Percentiles rank a stretch among this genome's conserved stretches.
Conservation (phyloP, 2,113 vertebrate species). For the Poecile atricapillus region DNA sequence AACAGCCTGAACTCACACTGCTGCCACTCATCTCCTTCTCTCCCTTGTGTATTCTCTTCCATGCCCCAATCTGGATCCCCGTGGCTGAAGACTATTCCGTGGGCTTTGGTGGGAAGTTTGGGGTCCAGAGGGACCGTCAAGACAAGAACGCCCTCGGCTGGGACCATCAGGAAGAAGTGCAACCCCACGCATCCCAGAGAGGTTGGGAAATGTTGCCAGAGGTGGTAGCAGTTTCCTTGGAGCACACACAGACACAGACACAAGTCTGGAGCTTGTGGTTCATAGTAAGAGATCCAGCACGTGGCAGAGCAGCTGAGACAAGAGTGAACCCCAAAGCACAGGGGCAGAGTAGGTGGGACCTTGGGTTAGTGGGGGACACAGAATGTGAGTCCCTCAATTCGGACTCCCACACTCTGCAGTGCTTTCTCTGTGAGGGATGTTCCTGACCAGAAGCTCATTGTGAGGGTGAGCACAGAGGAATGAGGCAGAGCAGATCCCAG, state of each 20-base stretch:
- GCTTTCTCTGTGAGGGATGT: background rate
- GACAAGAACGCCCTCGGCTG: slow-evolving; percentile 76
- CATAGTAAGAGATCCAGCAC: background rate
- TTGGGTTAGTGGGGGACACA: background rate
- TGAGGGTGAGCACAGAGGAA: background rate
- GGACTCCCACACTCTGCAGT: background rate
- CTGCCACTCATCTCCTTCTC: background rate
- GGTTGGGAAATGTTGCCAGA: background rate
- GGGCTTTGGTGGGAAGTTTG: slow-evolving; percentile 76
- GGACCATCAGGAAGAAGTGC: slow-evolving; percentile 67
- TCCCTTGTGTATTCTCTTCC: background rate
- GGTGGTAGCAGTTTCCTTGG: background rate
- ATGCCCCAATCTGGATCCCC: background rate
- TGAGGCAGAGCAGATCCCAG: background rate
- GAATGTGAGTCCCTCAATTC: background rate
- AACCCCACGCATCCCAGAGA: slow-evolving; percentile 67
- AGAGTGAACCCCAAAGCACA: background rate
- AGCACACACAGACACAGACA: background rate
- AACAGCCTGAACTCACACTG: background rate
- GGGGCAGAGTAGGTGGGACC: background rate
- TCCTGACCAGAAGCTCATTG: background rate
- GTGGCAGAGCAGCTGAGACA: background rate
- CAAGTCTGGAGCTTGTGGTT: background rate
- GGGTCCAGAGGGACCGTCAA: slow-evolving; percentile 82
- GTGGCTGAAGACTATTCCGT: slow-evolving; percentile 57